Evolutionary conservation across 2,113 vertebrate genomes (phyloP), one percentile per base, ranked within the genome.

Genomic region (Collichthys lucidus): DNA sequence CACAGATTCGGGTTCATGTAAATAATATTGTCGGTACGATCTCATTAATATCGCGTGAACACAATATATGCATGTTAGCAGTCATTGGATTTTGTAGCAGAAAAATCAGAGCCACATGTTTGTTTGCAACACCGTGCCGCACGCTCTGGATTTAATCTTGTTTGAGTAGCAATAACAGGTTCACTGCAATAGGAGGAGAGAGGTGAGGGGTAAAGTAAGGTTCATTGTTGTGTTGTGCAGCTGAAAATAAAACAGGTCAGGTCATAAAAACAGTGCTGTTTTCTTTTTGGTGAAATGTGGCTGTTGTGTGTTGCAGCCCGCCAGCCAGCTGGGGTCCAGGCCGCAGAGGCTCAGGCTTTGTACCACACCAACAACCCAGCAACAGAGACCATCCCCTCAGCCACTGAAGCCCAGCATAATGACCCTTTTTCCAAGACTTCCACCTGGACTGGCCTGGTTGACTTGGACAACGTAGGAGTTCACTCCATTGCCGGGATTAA

Each of bases 401-500:
- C 79, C 22, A 49, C 70, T 12, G 83, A 91, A 47, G 31, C 88
- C 73, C 85, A 90, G 71, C 68, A 9, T 6, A 84, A 49, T 5
- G 22, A 19, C 44, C 74, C 77, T 26, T 80, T 80, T 26, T 55
- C 89, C 8, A 66, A 92, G 42, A 88, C 88, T 2, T 93, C 94
- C 19, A 76, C 84, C 74, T 93, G 93, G 94, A 91, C 93, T 1
- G 91, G 90, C 42, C 35, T 86, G 49, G 92, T 93, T 1, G 84
- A 93, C 68, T 72, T 91, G 47, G 91, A 94, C 44, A 89, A 87
- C 26, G 85, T 87, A 57, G 88, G 65, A 42, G 71, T 88, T 40
- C 71, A 57, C 50, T 93, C 94, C 20, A 86, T 93, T 15, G 80
- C 80, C 3, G 79, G n/a, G 22, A 29, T 50, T 40, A 89, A 86